These are phyloP conservation scores for Akabosia matsudoensis DNA, from an alignment of 1,140 invertebrate species.

Conservation along the genomic window DNA sequence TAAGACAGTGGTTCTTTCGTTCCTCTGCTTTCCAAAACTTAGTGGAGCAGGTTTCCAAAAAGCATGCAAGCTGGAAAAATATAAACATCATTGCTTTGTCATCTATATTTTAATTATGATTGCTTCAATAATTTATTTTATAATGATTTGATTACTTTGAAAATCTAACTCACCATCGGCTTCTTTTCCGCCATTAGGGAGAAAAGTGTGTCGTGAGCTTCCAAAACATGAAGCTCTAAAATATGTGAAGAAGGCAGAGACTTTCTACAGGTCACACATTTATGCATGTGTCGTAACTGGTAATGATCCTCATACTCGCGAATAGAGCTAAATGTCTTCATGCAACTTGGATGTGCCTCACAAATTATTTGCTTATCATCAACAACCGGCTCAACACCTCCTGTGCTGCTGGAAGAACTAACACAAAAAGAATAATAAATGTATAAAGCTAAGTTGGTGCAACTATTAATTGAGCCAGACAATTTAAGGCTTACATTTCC, in stretches of 20 bases:
- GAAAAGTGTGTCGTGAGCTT: constrained; percentile 68
- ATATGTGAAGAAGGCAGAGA: constrained; percentile 61
- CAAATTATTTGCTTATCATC: background rate
- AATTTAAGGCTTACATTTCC: background rate
- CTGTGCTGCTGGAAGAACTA: background rate
- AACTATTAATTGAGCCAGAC: too few relatives aligned
- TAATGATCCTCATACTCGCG: constrained; percentile 57
- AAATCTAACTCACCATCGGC: too few relatives aligned
- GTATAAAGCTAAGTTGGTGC: too few relatives aligned
- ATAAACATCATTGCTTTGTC: constrained; percentile 31
- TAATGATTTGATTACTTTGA: constrained; percentile 49
- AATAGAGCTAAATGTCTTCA: constrained; percentile 51
- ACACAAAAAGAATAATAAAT: background rate
- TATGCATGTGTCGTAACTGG: constrained; percentile 54
- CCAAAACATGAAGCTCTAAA: constrained; percentile 66
- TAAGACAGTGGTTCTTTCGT: constrained; percentile 61
- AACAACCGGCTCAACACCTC: background rate
- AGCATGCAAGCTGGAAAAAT: constrained; percentile 62
- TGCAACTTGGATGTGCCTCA: constrained; percentile 49
- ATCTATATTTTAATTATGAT: background rate
- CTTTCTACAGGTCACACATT: constrained; percentile 59
- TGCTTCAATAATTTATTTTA: constrained; percentile 24
- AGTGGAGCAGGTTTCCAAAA: constrained; percentile 60
- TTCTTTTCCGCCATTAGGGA: constrained; percentile 59
- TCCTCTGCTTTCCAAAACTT: constrained; percentile 58